phyloP scores from a whole-genome alignment of 2,888 invertebrate species.

The Schizotus pectinicornis region DNA sequence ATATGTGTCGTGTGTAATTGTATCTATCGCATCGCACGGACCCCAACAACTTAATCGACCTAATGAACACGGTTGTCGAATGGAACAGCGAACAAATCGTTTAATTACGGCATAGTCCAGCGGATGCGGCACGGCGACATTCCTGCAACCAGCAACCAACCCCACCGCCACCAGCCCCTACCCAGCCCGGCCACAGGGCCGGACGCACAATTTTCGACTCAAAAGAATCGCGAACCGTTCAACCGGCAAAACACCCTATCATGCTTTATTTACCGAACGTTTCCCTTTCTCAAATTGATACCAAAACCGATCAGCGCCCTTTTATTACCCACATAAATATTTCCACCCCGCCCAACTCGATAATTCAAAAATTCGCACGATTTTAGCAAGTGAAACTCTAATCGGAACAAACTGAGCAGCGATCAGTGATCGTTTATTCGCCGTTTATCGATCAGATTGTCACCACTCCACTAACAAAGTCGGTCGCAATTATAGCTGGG shows the following conservation, averaged over 20 bases:
- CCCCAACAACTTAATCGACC: constrained; percentile 50
- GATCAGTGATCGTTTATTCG: too few relatives aligned
- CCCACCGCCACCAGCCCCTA: constrained; percentile 22
- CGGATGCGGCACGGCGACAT: constrained; percentile 40
- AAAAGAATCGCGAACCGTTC: constrained; percentile 20
- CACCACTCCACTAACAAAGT: too few relatives aligned
- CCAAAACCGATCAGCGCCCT: constrained; percentile 20
- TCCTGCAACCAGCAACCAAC: constrained; percentile 22
- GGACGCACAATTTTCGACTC: constrained; percentile 29
- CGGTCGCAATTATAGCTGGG: too few relatives aligned
- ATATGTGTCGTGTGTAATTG: constrained; percentile 47
- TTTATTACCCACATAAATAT: neutral
- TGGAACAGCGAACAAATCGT: constrained; percentile 50
- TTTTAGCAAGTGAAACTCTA: too few relatives aligned
- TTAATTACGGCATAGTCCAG: constrained; percentile 48
- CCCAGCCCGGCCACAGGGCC: constrained; percentile 11
- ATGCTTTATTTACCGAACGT: constrained; percentile 29
- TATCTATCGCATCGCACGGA: constrained; percentile 43
- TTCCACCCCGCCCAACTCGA: too few relatives aligned
- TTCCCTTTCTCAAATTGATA: constrained; percentile 27
- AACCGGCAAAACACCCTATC: constrained; percentile 27
- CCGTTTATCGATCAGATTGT: too few relatives aligned
- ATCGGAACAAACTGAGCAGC: too few relatives aligned
- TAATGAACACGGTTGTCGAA: constrained; percentile 50
- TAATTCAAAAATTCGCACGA: too few relatives aligned